Evolutionary conservation across 2,113 vertebrate genomes (phyloP).

Genomic region (Poecile atricapillus): DNA sequence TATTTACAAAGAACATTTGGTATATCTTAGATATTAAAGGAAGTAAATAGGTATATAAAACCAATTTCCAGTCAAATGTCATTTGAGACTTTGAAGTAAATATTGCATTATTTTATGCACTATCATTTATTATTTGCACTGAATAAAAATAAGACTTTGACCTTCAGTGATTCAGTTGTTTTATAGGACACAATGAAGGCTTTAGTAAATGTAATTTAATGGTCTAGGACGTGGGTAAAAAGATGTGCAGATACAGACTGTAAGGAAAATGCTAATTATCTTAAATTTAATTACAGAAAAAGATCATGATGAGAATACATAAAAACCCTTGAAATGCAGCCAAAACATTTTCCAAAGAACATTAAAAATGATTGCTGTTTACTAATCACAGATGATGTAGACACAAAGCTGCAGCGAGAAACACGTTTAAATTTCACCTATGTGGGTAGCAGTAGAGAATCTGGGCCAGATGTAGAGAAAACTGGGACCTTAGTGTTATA

Average conservation of each 20-base stretch:
- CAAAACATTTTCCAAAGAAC: constrained; percentile 69
- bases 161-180: constrained; percentile 51
- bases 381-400: constrained; percentile 56
- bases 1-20: neutral
- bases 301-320: constrained; percentile 70
- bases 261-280: constrained; percentile 76
- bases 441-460: neutral
- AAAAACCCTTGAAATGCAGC: constrained; percentile 71
- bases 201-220: constrained; percentile 63
- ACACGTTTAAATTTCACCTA: neutral
- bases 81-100: constrained; percentile 39
- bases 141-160: constrained; percentile 51
- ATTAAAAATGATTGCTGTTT: constrained; percentile 73
- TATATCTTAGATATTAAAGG: neutral
- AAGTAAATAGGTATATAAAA: neutral
- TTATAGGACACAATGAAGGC: constrained; percentile 21
- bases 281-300: constrained; percentile 77
- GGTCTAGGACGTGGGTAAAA: constrained; percentile 61
- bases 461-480: neutral
- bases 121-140: constrained; percentile 40
- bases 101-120: neutral
- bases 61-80: constrained; percentile 25
- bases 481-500: neutral
- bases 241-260: constrained; percentile 60
- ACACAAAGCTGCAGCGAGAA: constrained; percentile 21